phyloP scores from a whole-genome alignment of 2,113 vertebrate species.

The Dromas ardeola region DNA sequence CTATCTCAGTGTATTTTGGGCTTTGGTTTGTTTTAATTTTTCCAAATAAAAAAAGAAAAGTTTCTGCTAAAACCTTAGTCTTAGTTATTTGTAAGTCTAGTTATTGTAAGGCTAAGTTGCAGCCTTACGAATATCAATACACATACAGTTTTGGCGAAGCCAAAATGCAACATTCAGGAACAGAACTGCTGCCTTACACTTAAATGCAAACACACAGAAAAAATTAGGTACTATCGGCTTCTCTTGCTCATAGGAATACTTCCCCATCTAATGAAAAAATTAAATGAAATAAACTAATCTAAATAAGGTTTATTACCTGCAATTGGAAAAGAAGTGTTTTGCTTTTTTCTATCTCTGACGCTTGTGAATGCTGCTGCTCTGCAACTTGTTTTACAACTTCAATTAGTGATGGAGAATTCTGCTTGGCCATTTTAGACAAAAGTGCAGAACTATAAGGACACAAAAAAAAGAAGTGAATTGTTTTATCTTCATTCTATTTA shows the following conservation, averaged over 20 bases:
- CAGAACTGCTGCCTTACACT: neutral
- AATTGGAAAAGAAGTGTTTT: conserved; percentile 51
- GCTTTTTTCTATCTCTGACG: conserved; percentile 70
- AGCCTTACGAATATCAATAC: neutral
- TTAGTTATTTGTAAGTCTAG: neutral
- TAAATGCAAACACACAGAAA: neutral
- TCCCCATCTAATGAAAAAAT: neutral
- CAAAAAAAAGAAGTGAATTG: neutral
- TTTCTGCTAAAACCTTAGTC: neutral
- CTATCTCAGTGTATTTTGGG: neutral
- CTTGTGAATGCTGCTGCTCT: conserved; percentile 71
- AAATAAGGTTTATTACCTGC: conserved; percentile 65
- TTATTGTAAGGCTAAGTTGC: neutral
- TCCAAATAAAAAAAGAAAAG: neutral
- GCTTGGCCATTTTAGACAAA: conserved; percentile 33
- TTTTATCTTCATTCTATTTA: neutral
- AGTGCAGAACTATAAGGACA: neutral
- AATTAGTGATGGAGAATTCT: conserved; percentile 31
- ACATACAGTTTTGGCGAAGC: neutral
- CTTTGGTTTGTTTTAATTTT: neutral
- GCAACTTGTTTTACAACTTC: conserved; percentile 69
- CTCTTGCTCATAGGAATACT: neutral
- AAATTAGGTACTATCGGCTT: neutral
- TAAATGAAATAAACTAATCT: neutral
- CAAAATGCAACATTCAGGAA: neutral